Percentiles rank a stretch among this genome's conserved stretches.
Conservation (phyloP, 2,888 invertebrate genomes). For the Pheosia tremula region DNA sequence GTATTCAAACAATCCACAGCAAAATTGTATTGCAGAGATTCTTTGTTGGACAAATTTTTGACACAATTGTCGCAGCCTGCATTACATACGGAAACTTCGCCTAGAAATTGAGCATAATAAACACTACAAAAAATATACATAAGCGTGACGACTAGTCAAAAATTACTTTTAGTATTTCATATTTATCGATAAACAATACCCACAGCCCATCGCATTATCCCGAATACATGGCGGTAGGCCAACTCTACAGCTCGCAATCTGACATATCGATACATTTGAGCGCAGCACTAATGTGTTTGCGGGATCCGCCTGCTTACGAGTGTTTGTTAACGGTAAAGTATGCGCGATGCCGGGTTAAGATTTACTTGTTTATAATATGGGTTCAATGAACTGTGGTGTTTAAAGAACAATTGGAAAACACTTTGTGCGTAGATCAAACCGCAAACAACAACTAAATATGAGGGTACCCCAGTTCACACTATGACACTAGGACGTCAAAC, state of each 20-base stretch:
- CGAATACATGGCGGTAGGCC: slow-evolving; percentile 54
- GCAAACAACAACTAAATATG: too few relatives aligned
- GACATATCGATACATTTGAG: slow-evolving; percentile 48
- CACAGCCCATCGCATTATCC: slow-evolving; percentile 28
- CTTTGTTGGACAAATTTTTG: too few relatives aligned
- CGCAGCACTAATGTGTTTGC: slow-evolving; percentile 50
- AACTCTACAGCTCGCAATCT: slow-evolving; percentile 39
- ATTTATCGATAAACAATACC: not conserved
- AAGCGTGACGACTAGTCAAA: not conserved
- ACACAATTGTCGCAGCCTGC: too few relatives aligned
- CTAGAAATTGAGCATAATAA: not conserved
- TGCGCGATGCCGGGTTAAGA: slow-evolving; percentile 14
- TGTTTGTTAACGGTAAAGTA: slow-evolving; percentile 33
- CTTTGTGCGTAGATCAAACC: too few relatives aligned
- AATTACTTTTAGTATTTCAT: not conserved
- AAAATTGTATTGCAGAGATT: too few relatives aligned
- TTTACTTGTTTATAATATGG: slow-evolving; percentile 12
- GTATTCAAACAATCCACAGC: too few relatives aligned
- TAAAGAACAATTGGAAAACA: not conserved
- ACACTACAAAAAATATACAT: too few relatives aligned
- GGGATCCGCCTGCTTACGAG: slow-evolving; percentile 26
- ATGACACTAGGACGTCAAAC: too few relatives aligned
- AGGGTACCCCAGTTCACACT: too few relatives aligned
- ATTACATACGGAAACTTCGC: not conserved
- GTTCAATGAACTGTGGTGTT: slow-evolving; percentile 3